Evolutionary conservation across 2,888 invertebrate species (phyloP), one percentile per base, ranked within the genome.

Genomic region (Vannuccia rotundouncinata): DNA sequence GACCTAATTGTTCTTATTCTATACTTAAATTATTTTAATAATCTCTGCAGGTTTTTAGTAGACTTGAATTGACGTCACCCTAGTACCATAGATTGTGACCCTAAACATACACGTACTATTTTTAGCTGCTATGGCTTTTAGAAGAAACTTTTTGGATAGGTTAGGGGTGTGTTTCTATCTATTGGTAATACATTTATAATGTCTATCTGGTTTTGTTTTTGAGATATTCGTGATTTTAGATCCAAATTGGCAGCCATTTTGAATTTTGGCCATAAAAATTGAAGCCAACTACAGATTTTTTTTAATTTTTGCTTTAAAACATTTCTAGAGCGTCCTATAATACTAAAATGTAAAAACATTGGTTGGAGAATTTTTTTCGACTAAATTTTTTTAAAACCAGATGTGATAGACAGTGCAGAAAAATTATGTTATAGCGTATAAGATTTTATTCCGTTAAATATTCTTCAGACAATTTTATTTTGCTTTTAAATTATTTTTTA

Each of bases 221-320:
- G 66, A 66, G 25, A 66, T 66, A 66, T 66, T 66, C 66, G 22
- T 66, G 66, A 66, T 66, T 66, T 66, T 66, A 66, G 66, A 66
- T 66, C 66, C 66, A 66, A 66, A 66, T 66, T 66, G 66, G 66
- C 66, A 27, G 66, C 66, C 66, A 66, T 66, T 66, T 66, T 66
- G 66, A 66, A 66, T 66, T 66, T 66, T 66, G 66, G 66, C 66
- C 66, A 66, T 66, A 66, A 66, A 66, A 66, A 66, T 66, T 66
- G 66, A 66, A 66, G 66, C 66, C 66, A 66, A 66, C 66, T 66
- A 66, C 66, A 66, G 66, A 66, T 66, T 66, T 66, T 45, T n/a
- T 66, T 66, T 66, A 66, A 66, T 66, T 66, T 66, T 66, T 66
- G 66, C 66, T 66, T 66, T 66, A 66, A 66, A 66, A 66, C 66